Base-by-base conservation (phyloP, 2,797 vertebrate genomes). In the Leucoraja ocellata region DNA sequence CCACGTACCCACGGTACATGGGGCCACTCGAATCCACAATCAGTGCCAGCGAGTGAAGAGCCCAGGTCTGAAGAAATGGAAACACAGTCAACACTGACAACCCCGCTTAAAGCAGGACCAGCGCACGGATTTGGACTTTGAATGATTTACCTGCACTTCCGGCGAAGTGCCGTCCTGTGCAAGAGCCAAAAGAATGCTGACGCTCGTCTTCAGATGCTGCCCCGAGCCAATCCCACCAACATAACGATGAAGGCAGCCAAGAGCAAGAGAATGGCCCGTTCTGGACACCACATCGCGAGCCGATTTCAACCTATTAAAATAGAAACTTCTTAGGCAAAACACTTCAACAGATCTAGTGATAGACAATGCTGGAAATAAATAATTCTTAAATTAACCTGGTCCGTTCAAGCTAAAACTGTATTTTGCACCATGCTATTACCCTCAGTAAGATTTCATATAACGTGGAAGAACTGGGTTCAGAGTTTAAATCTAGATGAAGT, bases 21-120 rank as follows among this genome's bases (percentile, higher is more conserved):
- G 99, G 99, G 1, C 99, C 99, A 93, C 99, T 99, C 0, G 99
- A 99, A 94, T 99, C 99, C 95, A 99, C 99, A 90, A 99, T 99
- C 93, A 99, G 96, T 86, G 99, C 99, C 95, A 99, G 97, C 0
- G 99, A 99, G 95, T 99, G 99, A 93, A 99, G 98, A 93, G 99
- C 98, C 99, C 99, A 99, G 0, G 99, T 99, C 99, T 99, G 95
- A 28, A 83, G 46, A 95, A 94, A 94, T 54, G n/a, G 28, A 94
- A 76, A 32, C 63, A 16, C 78, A 68, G 25, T n/a, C 28, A 83
- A 65, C 6, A 63, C n/a, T 1, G 61, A 61, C 36, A n/a, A 23
- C 36, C 18, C n/a, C 28, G 46, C 77, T 71, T 13, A 91, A 73
- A 28, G 23, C 28, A 21, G 54, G 39, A 14, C 10, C 21, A 93